These are phyloP conservation scores for Diogma glabrata DNA, from an alignment of 2,888 invertebrate genomes.

Conservation along the genomic window DNA sequence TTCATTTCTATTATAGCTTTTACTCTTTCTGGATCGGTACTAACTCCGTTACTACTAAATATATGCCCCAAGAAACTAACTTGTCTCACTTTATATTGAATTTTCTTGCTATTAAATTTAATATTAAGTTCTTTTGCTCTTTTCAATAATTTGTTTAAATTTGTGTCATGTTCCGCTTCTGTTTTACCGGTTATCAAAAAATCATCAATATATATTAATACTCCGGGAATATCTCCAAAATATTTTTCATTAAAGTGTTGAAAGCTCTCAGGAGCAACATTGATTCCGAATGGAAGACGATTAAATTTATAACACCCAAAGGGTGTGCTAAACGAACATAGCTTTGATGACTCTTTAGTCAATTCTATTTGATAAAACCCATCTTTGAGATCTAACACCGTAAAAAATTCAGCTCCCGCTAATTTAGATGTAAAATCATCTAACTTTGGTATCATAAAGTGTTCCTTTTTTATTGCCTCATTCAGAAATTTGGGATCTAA, in stretches of 20 bases:
- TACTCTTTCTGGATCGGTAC: not conserved
- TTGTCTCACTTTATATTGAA: conserved; percentile 13
- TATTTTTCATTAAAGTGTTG: not conserved
- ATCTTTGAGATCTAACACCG: too few species aligned
- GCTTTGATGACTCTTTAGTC: too few species aligned
- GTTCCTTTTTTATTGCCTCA: too few species aligned
- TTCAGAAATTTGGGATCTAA: too few species aligned
- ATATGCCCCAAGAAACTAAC: conserved; percentile 16
- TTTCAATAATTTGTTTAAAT: conserved; percentile 12
- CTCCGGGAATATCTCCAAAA: not conserved
- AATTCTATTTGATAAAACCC: too few species aligned
- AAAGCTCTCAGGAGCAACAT: not conserved
- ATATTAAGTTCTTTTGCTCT: conserved; percentile 12
- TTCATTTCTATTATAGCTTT: conserved; percentile 9
- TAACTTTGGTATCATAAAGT: too few species aligned
- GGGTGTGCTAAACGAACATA: not conserved
- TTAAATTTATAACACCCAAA: not conserved
- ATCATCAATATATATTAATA: conserved; percentile 16
- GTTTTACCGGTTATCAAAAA: conserved; percentile 13
- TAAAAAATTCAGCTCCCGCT: too few species aligned
- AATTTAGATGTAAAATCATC: too few species aligned
- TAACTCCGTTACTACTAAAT: conserved; percentile 9
- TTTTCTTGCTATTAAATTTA: conserved; percentile 14
- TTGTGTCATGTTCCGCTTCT: conserved; percentile 14
- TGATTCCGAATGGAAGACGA: not conserved